Conservation (phyloP, 2,888 invertebrate species). For the Hecatera dysodea region DNA sequence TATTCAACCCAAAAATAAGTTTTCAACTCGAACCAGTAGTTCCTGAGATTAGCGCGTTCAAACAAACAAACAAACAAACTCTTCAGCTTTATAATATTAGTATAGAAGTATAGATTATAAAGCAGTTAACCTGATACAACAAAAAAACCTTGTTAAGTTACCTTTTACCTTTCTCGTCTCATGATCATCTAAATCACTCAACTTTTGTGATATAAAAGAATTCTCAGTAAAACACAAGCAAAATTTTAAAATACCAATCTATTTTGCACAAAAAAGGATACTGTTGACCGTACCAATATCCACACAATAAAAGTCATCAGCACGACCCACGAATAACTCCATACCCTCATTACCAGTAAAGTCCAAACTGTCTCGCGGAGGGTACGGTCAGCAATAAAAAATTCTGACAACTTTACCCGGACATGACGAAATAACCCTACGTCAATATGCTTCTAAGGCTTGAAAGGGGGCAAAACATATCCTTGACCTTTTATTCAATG, state of each 20-base stretch:
- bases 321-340: constrained; percentile 25
- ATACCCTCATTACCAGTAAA: constrained; percentile 47
- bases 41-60: no score
- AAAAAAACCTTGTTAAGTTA: no score
- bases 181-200: background rate
- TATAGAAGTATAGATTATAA: no score
- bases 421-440: constrained; percentile 16
- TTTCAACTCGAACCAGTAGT: no score
- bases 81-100: no score
- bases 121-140: no score
- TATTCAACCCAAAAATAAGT: no score
- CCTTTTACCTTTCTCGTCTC: background rate
- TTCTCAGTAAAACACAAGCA: background rate
- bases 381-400: constrained; percentile 50
- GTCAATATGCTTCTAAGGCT: constrained; percentile 30
- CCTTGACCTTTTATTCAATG: constrained; percentile 16
- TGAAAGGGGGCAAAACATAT: constrained; percentile 24
- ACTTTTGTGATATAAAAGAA: background rate
- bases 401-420: constrained; percentile 19
- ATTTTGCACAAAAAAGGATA: constrained; percentile 7
- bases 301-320: constrained; percentile 25
- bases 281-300: background rate
- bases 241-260: background rate
- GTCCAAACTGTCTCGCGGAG: constrained; percentile 28
- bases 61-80: no score